A percentile compares a stretch with the other conserved stretches of the same genome.
phyloP scores from a whole-genome alignment of 1,140 invertebrate species.

The Tetragnatha versicolor region DNA sequence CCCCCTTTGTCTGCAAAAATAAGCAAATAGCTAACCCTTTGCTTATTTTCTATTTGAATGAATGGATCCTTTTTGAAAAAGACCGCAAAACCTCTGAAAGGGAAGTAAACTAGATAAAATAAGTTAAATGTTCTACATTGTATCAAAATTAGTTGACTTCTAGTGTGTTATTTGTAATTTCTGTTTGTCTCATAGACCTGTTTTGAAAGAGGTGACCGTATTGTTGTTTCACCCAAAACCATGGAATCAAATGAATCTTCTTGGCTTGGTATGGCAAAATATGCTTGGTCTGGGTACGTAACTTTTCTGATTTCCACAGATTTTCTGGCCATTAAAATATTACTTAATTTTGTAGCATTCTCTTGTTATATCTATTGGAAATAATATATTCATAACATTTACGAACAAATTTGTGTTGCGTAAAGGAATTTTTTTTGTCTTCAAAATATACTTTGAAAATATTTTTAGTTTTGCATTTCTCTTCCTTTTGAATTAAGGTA shows the following conservation, averaged over 20 bases:
- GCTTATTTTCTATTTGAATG: no score
- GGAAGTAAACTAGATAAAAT: no score
- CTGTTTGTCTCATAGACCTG: constrained; percentile 63
- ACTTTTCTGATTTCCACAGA: not conserved
- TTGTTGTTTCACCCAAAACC: constrained; percentile 72
- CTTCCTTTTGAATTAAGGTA: constrained; percentile 66
- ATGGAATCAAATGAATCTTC: constrained; percentile 72
- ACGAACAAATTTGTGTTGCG: not conserved
- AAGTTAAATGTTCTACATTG: no score
- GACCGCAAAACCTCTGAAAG: no score
- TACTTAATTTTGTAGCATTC: not conserved
- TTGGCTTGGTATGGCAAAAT: constrained; percentile 77
- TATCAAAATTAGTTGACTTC: no score
- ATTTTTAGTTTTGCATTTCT: not conserved
- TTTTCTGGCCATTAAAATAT: not conserved
- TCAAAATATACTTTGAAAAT: not conserved
- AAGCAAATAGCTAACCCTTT: no score
- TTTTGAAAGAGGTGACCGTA: constrained; percentile 70
- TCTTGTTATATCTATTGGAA: not conserved
- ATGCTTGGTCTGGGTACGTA: constrained; percentile 78
- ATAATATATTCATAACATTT: not conserved
- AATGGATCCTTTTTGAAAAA: no score
- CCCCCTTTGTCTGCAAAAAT: no score
- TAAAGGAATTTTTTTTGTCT: not conserved
- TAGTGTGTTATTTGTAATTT: no score